Evolutionary conservation across 2,888 invertebrate genomes (phyloP).

Genomic region (Tetrapedia diversipes): DNA sequence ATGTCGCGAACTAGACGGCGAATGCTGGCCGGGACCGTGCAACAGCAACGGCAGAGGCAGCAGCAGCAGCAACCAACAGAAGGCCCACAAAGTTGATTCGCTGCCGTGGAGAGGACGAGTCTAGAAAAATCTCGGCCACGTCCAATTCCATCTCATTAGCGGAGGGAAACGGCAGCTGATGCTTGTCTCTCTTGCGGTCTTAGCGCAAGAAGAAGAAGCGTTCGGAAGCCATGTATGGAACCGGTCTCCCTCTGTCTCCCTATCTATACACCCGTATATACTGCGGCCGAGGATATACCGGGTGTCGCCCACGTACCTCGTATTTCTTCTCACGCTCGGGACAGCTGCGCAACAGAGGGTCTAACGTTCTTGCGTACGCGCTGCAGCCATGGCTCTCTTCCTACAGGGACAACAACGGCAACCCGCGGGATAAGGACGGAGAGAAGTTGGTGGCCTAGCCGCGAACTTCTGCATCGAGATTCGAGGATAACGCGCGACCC

Average conservation of each 20-base stretch:
- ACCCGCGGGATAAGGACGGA: constrained; percentile 14
- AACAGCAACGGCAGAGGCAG: constrained; percentile 11
- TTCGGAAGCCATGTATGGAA: constrained; percentile 83
- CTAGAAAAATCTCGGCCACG: constrained; percentile 83
- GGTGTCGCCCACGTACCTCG: constrained; percentile 76
- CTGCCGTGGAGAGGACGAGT: constrained; percentile 66
- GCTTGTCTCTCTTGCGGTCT: constrained; percentile 81
- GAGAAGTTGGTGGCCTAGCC: constrained; percentile 40
- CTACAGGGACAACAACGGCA: background rate
- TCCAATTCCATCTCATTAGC: constrained; percentile 83
- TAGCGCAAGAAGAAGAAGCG: constrained; percentile 81
- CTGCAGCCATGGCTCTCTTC: constrained; percentile 16
- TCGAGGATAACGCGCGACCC: constrained; percentile 57
- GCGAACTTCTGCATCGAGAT: constrained; percentile 57
- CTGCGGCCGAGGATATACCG: constrained; percentile 74
- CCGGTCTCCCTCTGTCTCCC: constrained; percentile 81
- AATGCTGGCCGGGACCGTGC: constrained; percentile 51
- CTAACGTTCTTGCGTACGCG: constrained; percentile 53
- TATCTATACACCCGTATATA: constrained; percentile 75
- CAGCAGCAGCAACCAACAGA: constrained; percentile 19
- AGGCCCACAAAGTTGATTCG: constrained; percentile 62
- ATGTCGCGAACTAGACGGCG: constrained; percentile 80
- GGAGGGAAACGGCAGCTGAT: constrained; percentile 82
- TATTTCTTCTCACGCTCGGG: constrained; percentile 66
- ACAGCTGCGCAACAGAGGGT: constrained; percentile 50